These are phyloP conservation scores for Corythucha ciliata DNA, from an alignment of 2,888 invertebrate species.

Conservation along the genomic window DNA sequence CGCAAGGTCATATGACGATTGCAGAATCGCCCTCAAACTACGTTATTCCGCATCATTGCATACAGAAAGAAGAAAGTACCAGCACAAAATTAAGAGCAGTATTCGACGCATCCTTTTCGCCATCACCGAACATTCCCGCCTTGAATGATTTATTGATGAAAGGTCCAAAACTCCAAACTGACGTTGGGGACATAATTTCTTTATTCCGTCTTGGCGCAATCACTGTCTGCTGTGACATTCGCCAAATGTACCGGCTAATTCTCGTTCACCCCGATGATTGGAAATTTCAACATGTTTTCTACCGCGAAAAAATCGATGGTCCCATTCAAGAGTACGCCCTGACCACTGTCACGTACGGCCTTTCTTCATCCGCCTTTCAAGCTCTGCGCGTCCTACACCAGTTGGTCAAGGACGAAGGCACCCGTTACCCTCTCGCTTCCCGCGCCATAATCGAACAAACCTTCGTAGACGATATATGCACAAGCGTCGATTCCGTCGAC, in stretches of 20 bases:
- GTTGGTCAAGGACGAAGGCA: neutral
- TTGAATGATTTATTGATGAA: slow-evolving; percentile 7
- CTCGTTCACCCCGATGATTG: neutral
- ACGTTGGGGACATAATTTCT: neutral
- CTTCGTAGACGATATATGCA: slow-evolving; percentile 4
- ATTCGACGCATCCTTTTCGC: too few relatives aligned
- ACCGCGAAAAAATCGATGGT: neutral
- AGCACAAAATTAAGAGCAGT: too few relatives aligned
- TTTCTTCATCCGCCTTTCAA: neutral
- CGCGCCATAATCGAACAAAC: neutral
- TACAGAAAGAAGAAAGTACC: too few relatives aligned
- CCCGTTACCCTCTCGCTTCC: neutral
- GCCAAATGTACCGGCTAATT: slow-evolving; percentile 12
- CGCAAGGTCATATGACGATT: neutral
- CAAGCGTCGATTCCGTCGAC: neutral
- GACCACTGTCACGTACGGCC: slow-evolving; percentile 13
- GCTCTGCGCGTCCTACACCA: slow-evolving; percentile 1
- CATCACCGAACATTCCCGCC: neutral
- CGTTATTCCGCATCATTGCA: neutral
- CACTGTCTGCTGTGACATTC: slow-evolving; percentile 8
- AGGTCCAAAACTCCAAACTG: slow-evolving; percentile 16
- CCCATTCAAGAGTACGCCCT: slow-evolving; percentile 6
- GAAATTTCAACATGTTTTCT: slow-evolving; percentile 7
- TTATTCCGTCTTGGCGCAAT: slow-evolving; percentile 1
- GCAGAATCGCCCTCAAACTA: neutral